Conservation (phyloP, 1,140 invertebrate genomes). For the Oryzaephilus surinamensis region DNA sequence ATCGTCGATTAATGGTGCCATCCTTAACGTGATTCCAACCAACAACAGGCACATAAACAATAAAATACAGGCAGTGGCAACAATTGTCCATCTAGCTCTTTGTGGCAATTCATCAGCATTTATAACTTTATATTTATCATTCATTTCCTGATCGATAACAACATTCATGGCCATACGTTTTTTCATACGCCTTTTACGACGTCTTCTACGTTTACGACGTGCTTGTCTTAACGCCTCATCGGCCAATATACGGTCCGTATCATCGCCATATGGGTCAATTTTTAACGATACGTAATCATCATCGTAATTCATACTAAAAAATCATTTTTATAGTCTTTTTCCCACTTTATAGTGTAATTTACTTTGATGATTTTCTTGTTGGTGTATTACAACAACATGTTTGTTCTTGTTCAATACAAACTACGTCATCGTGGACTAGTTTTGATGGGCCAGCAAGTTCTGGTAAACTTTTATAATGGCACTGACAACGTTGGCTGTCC, state of each 20-base stretch:
- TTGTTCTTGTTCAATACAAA: too few species aligned
- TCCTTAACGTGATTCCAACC: slow-evolving; percentile 77
- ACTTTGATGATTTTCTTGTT: too few species aligned
- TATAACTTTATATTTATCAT: slow-evolving; percentile 43
- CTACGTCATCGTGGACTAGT: too few species aligned
- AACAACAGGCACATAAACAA: slow-evolving; percentile 76
- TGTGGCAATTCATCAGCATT: slow-evolving; percentile 69
- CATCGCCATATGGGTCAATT: too few species aligned
- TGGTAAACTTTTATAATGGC: too few species aligned
- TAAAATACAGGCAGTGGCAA: slow-evolving; percentile 73
- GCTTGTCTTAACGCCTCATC: slow-evolving; percentile 29
- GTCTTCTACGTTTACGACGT: slow-evolving; percentile 9
- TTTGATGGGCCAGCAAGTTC: too few species aligned
- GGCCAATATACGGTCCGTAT: slow-evolving; percentile 34
- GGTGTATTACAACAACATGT: too few species aligned
- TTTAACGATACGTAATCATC: slow-evolving; percentile 43
- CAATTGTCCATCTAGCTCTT: slow-evolving; percentile 76
- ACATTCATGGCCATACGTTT: too few species aligned
- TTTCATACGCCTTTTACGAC: slow-evolving; percentile 2
- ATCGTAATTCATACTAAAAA: slow-evolving; percentile 37
- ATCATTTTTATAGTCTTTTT: too few species aligned
- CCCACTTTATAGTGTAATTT: too few species aligned
- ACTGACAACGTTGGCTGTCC: too few species aligned
- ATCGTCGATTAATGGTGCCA: slow-evolving; percentile 86
- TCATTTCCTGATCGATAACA: too few species aligned